Evolutionary conservation across 2,113 vertebrate species (phyloP), one percentile per base, ranked within the genome.

Genomic region (Trachemys scripta): DNA sequence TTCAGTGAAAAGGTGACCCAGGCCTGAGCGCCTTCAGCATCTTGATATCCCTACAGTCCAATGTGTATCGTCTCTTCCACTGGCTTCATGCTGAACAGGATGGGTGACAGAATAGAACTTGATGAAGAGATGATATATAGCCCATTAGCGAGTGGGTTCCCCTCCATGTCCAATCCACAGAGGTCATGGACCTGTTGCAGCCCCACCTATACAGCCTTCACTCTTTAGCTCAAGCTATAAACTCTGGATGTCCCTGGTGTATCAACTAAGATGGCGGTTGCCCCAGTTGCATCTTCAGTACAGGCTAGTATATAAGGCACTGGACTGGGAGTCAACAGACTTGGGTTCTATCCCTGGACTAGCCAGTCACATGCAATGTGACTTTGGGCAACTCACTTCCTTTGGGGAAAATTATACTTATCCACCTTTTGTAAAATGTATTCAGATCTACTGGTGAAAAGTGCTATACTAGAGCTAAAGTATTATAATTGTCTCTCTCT

Each of bases 41-140:
- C 1, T 1, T 49, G 3, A 9, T 53, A 8, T 17, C 82, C 27
- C 5, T 47, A 1, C 0, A 1, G 29, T 31, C 29, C 59, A 62
- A 35, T 54, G 53, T 54, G 53, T 54, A 54, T 54, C 8, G 53
- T 62, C 13, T 31, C 29, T 31, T 62, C 59, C 29, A 20, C 62
- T n/a, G 62, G 3, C 62, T 69, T n/a, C 35, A n/a, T n/a, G 7
- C 35, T 69, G 16, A 69, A n/a, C 35, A 69, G 62, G 35, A 69
- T 8, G 8, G 59, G 6, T 62, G 59, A 62, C 59, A 62, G 59
- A 62, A 62, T 35, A 16, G 29, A 62, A 62, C 6, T 35, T 31
- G 12, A 62, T 62, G 62, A 69, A 69, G 31, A 69, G 35, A 69
- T 31, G 29, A 31, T 69, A 69, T 5, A 17, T n/a, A 69, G 17